Evolutionary conservation across 2,888 invertebrate species (phyloP).

Genomic region (Ptychoptera contaminata): DNA sequence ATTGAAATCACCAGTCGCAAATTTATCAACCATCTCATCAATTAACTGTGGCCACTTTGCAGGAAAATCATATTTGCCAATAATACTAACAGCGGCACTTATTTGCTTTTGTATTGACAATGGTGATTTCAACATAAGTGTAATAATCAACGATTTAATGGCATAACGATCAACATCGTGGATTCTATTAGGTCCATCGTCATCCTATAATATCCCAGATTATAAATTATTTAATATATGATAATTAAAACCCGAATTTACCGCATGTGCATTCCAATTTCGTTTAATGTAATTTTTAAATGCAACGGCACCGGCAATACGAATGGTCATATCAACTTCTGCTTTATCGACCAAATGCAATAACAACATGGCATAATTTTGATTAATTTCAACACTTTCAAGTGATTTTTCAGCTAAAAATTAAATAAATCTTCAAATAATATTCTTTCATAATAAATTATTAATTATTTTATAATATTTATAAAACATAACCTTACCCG

Average conservation of each 20-base stretch:
- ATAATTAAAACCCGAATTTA: constrained; percentile 31
- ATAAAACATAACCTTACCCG: constrained; percentile 43
- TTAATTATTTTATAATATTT: constrained; percentile 4
- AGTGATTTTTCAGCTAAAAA: constrained; percentile 75
- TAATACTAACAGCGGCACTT: constrained; percentile 89
- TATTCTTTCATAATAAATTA: not conserved
- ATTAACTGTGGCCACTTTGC: constrained; percentile 90
- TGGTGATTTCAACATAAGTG: constrained; percentile 84
- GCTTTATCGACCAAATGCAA: constrained; percentile 74
- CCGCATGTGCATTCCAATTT: constrained; percentile 69
- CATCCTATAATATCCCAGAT: constrained; percentile 31
- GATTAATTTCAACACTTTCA: constrained; percentile 76
- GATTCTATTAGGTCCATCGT: constrained; percentile 65
- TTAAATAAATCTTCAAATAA: not conserved
- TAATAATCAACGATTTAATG: constrained; percentile 75
- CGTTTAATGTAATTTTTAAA: constrained; percentile 95
- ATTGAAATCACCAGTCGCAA: constrained; percentile 81
- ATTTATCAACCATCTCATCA: constrained; percentile 84
- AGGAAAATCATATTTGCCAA: constrained; percentile 95
- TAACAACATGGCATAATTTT: constrained; percentile 76
- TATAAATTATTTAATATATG: not conserved
- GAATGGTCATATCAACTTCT: constrained; percentile 61
- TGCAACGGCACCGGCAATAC: constrained; percentile 81
- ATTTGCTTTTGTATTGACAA: constrained; percentile 84
- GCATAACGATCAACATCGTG: constrained; percentile 60